These are phyloP conservation scores for Calidris pygmaea DNA, from an alignment of 2,113 vertebrate species.

Conservation along the genomic window DNA sequence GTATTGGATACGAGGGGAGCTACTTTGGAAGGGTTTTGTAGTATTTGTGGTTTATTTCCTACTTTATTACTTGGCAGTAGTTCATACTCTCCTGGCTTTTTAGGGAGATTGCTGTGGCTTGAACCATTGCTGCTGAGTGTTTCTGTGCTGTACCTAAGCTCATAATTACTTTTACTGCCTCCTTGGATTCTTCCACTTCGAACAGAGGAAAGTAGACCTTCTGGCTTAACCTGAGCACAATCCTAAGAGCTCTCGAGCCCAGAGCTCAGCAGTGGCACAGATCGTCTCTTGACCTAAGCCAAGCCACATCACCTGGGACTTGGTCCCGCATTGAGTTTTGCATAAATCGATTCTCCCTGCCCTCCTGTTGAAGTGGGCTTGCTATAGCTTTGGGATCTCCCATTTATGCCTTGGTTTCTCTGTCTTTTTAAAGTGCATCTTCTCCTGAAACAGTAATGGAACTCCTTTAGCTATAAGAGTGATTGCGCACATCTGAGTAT, in stretches of 20 bases:
- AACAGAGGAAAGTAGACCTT: not conserved
- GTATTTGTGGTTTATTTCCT: slow-evolving; percentile 9
- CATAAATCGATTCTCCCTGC: not conserved
- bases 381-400: not conserved
- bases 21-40: not conserved
- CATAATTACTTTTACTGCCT: not conserved
- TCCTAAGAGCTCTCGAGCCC: not conserved
- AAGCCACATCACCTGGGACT: accelerated
- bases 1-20: not conserved
- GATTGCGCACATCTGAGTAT: accelerated
- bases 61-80: not conserved
- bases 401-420: not conserved
- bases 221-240: not conserved
- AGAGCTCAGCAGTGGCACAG: not conserved
- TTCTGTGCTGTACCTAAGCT: not conserved
- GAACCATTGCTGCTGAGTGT: not conserved
- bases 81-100: not conserved
- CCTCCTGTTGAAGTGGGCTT: not conserved
- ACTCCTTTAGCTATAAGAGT: accelerated
- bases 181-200: not conserved
- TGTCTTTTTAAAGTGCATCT: not conserved
- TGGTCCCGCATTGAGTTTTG: not conserved
- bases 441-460: not conserved
- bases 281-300: not conserved
- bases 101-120: not conserved